Evolutionary conservation across 2,888 invertebrate genomes (phyloP).

Genomic region (Diabrotica balteata): DNA sequence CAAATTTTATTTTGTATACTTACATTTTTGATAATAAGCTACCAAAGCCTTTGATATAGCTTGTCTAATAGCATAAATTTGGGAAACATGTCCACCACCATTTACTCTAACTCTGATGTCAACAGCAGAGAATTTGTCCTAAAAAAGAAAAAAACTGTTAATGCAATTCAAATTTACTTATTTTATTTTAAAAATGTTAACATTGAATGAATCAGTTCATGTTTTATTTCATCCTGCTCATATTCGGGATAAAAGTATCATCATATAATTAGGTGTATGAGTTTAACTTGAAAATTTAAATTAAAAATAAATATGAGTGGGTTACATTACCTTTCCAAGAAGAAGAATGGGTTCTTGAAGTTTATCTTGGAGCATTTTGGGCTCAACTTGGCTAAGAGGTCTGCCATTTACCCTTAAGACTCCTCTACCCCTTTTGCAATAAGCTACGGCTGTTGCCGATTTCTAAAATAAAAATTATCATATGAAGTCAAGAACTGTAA

Average conservation of each 20-base stretch:
- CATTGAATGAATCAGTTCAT: constrained; percentile 16
- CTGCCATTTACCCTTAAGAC: constrained; percentile 96
- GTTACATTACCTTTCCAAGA: constrained; percentile 77
- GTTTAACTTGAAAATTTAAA: too few species aligned
- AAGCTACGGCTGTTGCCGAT: constrained; percentile 99
- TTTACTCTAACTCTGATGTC: constrained; percentile 97
- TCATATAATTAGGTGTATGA: constrained; percentile 43
- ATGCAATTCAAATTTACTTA: constrained; percentile 2
- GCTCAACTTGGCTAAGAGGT: constrained; percentile 95
- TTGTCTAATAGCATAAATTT: constrained; percentile 98
- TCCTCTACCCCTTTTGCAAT: constrained; percentile 96
- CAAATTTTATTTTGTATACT: constrained; percentile 61
- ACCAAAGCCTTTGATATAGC: constrained; percentile 98
- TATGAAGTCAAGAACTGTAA: constrained; percentile 6
- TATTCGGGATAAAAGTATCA: constrained; percentile 69
- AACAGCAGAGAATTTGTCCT: constrained; percentile 95
- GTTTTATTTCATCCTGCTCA: constrained; percentile 61
- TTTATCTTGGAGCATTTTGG: constrained; percentile 94
- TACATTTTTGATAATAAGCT: constrained; percentile 98
- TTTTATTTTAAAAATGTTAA: neutral
- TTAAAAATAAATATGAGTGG: too few species aligned
- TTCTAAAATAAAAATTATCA: constrained; percentile 71
- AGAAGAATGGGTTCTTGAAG: constrained; percentile 89
- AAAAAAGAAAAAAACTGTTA: constrained; percentile 51
- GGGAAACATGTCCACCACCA: constrained; percentile 98